Percentiles rank a stretch among this genome's conserved stretches.
phyloP scores from a whole-genome alignment of 2,888 invertebrate species.

The Eremobia ochroleuca region DNA sequence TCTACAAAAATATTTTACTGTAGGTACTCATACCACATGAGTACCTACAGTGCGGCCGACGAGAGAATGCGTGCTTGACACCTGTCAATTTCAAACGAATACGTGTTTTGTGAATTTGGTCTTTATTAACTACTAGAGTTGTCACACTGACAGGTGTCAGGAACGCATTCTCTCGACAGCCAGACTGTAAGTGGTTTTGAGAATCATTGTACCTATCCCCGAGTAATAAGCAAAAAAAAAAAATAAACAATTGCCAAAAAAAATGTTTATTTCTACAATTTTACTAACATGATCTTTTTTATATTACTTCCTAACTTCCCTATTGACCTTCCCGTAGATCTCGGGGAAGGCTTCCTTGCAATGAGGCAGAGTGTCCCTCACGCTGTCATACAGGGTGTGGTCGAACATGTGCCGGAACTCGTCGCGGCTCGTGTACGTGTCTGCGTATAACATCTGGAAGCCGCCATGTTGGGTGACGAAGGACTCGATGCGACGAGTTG shows the following conservation, averaged over 20 bases:
- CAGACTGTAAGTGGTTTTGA: conserved; percentile 13
- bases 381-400: conserved; percentile 93
- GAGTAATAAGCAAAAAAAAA: background rate
- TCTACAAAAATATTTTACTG: conserved; percentile 39
- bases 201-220: conserved; percentile 19
- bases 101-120: background rate
- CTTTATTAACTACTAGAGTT: background rate
- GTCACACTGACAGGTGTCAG: background rate
- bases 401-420: conserved; percentile 96
- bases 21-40: too few relatives aligned
- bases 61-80: background rate
- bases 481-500: conserved; percentile 93
- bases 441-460: conserved; percentile 96
- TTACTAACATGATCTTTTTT: background rate
- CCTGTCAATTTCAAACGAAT: background rate
- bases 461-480: conserved; percentile 93
- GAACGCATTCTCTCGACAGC: background rate
- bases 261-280: background rate
- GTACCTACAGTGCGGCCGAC: background rate
- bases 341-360: conserved; percentile 95
- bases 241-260: background rate
- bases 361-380: conserved; percentile 89
- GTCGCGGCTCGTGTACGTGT: conserved; percentile 93
- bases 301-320: conserved; percentile 87
- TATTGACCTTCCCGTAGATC: conserved; percentile 94